These are phyloP conservation scores for Rallus limicola DNA, from an alignment of 2,113 vertebrate species.

Conservation along the genomic window DNA sequence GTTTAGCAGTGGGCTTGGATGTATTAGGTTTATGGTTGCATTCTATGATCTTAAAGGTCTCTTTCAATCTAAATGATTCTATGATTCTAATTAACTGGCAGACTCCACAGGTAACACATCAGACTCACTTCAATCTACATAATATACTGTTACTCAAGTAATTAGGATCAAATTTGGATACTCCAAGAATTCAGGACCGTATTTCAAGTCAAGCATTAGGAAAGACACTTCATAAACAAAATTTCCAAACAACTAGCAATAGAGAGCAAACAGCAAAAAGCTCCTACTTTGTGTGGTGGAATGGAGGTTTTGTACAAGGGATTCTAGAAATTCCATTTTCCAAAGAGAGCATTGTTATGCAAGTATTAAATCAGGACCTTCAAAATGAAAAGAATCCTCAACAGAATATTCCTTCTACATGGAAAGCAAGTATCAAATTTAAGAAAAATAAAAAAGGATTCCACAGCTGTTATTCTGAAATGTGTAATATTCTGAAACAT, in stretches of 20 bases:
- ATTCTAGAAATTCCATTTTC: neutral
- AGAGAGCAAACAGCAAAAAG: neutral
- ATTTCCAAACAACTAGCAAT: neutral
- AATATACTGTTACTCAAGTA: neutral
- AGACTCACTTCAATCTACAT: neutral
- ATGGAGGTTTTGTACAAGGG: neutral
- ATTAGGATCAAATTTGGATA: neutral
- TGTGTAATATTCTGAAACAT: neutral
- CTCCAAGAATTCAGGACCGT: neutral
- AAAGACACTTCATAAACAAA: neutral
- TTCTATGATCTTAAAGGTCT: too few relatives aligned
- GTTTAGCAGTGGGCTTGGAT: too few relatives aligned
- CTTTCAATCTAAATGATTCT: neutral
- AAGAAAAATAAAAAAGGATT: neutral
- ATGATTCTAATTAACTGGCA: neutral
- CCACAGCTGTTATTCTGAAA: too few relatives aligned
- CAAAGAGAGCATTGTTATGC: neutral
- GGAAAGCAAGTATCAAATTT: neutral
- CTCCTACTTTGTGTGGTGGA: neutral
- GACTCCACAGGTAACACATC: neutral
- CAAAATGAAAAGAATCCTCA: neutral
- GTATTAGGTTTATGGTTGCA: too few relatives aligned
- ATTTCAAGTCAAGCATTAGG: neutral
- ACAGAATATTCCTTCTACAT: neutral
- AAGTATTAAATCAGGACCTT: neutral